A percentile compares a stretch with the other conserved stretches of the same genome.
Evolutionary conservation across 2,113 vertebrate genomes (phyloP).

Genomic region (Pogona vitticeps): DNA sequence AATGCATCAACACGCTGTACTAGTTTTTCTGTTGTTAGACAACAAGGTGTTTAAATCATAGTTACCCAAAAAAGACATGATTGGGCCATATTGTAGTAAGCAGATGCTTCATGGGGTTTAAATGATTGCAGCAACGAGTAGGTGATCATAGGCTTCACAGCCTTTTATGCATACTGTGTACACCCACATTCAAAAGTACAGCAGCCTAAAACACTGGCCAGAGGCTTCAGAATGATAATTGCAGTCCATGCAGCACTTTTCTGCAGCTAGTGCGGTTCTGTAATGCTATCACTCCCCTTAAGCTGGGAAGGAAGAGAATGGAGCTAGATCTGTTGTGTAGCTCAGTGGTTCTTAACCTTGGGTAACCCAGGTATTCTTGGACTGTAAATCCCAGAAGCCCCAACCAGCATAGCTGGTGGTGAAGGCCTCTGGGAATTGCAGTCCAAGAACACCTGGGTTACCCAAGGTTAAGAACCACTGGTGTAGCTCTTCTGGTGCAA

Average conservation of each 20-base stretch:
- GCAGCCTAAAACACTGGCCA: background rate
- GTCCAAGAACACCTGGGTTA: no score
- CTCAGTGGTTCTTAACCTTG: no score
- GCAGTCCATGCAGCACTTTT: background rate
- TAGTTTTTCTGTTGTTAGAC: background rate
- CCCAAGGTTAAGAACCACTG: no score
- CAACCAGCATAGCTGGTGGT: no score
- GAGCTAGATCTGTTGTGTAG: background rate
- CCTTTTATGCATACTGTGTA: background rate
- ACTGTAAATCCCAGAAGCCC: no score
- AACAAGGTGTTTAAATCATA: background rate
- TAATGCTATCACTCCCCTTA: background rate
- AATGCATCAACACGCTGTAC: background rate
- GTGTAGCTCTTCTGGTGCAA: background rate
- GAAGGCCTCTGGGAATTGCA: no score
- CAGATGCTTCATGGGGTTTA: background rate
- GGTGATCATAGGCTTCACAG: background rate
- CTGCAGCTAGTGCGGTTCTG: background rate
- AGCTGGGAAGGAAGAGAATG: background rate
- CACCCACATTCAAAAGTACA: background rate
- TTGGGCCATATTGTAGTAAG: background rate
- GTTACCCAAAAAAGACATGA: background rate
- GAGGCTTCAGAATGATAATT: background rate
- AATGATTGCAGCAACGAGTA: background rate
- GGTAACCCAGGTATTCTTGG: no score